Percentiles rank a stretch among this genome's conserved stretches.
Conservation (phyloP, 2,113 vertebrate species). For the Alces alces region DNA sequence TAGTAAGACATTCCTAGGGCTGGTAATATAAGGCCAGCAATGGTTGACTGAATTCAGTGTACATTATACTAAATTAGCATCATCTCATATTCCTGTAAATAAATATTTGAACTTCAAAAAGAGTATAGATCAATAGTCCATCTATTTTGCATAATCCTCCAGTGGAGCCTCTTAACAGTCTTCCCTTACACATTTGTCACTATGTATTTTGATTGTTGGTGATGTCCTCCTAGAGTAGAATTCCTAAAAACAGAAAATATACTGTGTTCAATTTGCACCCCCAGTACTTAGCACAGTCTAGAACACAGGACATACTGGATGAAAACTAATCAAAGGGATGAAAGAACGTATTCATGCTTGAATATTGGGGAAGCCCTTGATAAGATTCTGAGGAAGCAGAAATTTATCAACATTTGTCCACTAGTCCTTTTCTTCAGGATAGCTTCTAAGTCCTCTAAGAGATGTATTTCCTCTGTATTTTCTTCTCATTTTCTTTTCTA, state of each 20-base stretch:
- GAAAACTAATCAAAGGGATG: neutral
- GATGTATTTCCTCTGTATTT: neutral
- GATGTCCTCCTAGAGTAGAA: neutral
- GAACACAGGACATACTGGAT: neutral
- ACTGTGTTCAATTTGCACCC: neutral
- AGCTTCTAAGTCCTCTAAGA: neutral
- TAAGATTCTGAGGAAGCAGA: neutral
- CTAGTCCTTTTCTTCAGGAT: neutral
- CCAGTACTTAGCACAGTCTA: neutral
- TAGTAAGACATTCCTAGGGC: neutral
- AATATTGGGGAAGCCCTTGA: neutral
- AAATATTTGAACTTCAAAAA: conserved; percentile 20
- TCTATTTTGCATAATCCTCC: neutral
- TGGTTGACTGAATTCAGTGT: conserved; percentile 16
- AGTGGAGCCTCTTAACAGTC: neutral
- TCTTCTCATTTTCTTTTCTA: neutral
- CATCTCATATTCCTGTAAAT: neutral
- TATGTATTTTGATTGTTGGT: neutral
- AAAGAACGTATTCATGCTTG: neutral
- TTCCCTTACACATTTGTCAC: neutral
- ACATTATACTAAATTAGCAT: neutral
- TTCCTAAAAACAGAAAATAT: neutral
- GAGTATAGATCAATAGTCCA: neutral
- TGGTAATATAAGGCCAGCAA: neutral
- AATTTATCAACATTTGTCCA: neutral